Conservation (phyloP, 2,888 invertebrate species). For the Prosopocoilus inquinatus region DNA sequence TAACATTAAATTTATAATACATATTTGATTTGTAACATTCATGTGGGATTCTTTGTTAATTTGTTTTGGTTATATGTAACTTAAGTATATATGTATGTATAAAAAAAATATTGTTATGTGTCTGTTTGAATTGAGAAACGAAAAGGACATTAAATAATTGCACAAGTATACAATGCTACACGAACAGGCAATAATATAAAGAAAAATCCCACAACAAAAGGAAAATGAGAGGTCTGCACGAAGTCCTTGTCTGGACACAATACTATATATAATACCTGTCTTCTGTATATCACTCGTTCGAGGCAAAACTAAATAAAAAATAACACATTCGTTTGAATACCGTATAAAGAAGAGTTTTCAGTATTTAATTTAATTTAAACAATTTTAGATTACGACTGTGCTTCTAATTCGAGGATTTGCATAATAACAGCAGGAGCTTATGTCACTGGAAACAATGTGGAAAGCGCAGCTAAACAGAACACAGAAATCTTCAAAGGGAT, state of each 20-base stretch:
- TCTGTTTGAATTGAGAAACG: neutral
- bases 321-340: too few species aligned
- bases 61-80: too few species aligned
- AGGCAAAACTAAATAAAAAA: too few species aligned
- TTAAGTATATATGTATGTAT: too few species aligned
- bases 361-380: neutral
- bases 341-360: too few species aligned
- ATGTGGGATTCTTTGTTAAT: too few species aligned
- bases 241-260: conserved; percentile 8
- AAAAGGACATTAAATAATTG: conserved; percentile 7
- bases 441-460: conserved; percentile 54
- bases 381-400: conserved; percentile 53
- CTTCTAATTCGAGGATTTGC: conserved; percentile 57
- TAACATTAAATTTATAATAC: too few species aligned
- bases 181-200: conserved; percentile 5
- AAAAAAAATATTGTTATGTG: too few species aligned
- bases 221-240: conserved; percentile 7
- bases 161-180: conserved; percentile 5
- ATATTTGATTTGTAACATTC: too few species aligned
- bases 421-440: conserved; percentile 62
- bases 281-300: conserved; percentile 2
- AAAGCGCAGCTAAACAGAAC: conserved; percentile 55
- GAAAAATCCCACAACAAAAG: conserved; percentile 5
- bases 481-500: conserved; percentile 59
- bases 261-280: conserved; percentile 12